These are phyloP conservation scores for Scomber japonicus DNA, from an alignment of 2,113 vertebrate genomes.

Conservation along the genomic window DNA sequence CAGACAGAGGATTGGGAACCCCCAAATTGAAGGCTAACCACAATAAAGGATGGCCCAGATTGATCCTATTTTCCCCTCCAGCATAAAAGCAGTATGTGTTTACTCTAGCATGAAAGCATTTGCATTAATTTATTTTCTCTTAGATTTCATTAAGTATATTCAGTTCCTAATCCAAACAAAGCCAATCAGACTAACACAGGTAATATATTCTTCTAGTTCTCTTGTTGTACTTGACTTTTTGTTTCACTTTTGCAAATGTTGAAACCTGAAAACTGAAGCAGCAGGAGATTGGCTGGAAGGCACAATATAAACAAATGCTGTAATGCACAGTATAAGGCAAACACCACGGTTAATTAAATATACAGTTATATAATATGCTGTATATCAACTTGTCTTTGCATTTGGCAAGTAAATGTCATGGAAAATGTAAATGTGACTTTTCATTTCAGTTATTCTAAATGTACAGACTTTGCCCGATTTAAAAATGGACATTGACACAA, in stretches of 20 bases:
- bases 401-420: neutral
- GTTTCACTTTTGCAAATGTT: neutral
- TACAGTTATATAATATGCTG: neutral
- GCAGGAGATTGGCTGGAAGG: neutral
- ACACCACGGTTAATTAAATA: neutral
- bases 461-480: neutral
- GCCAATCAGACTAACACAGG: neutral
- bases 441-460: conserved; percentile 12
- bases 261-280: neutral
- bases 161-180: conserved; percentile 18
- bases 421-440: conserved; percentile 13
- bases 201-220: conserved; percentile 14
- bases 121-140: neutral
- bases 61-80: conserved; percentile 5
- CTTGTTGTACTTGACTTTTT: neutral
- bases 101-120: conserved; percentile 29
- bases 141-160: neutral
- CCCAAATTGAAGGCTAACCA: conserved; percentile 45
- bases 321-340: neutral
- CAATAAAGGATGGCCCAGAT: conserved; percentile 30
- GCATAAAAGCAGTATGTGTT: conserved; percentile 34
- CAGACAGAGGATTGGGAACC: conserved; percentile 42
- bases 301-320: neutral
- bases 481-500: conserved; percentile 47
- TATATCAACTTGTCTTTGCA: neutral